Base-by-base conservation (phyloP, 2,888 invertebrate genomes). In the Anthrax anthrax region DNA sequence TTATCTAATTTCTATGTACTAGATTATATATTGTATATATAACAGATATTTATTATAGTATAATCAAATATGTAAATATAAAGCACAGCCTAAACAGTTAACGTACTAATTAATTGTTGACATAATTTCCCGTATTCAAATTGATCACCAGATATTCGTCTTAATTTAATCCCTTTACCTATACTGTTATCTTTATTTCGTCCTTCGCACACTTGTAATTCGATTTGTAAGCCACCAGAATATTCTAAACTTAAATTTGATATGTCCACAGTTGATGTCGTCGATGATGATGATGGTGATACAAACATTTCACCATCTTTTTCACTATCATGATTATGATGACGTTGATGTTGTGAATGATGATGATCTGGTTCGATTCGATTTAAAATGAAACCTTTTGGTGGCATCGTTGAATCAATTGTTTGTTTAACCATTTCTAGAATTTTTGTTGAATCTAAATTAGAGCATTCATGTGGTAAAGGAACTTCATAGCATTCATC, bases 61-160 rank as follows among this genome's bases (percentile, higher is more conserved):
- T 23, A 23, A 6, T 23, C 23, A 23, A 23, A 23, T 8, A 23
- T 23, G n/a, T n/a, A 23, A 23, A 4, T 23, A 23, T 23, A 23
- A 23, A 32, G 12, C 29, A 32, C 29, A 32, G 29, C 29, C 29
- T 68, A 85, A 62, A 84, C 84, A 48, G 84, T 84, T 72, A 90
- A 80, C 62, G 86, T 87, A 43, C 85, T 85, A 49, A 90, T 86
- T 57, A 91, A 69, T 67, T 89, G 87, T 62, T 88, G 84, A 65
- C 90, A 90, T 37, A 90, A 73, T 64, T 87, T 85, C 51, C 85
- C 86, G 61, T 89, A 90, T 61, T 88, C 86, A 55, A 82, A 72
- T 65, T 86, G 86, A 66, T 91, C 90, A 6, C 90, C 90, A 0
- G 88, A 88, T 57, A 91, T 86, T 59, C 89, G 71, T 46, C 89